Evolutionary conservation across 2,888 invertebrate species (phyloP).

Genomic region (Drosophila mayaguana): DNA sequence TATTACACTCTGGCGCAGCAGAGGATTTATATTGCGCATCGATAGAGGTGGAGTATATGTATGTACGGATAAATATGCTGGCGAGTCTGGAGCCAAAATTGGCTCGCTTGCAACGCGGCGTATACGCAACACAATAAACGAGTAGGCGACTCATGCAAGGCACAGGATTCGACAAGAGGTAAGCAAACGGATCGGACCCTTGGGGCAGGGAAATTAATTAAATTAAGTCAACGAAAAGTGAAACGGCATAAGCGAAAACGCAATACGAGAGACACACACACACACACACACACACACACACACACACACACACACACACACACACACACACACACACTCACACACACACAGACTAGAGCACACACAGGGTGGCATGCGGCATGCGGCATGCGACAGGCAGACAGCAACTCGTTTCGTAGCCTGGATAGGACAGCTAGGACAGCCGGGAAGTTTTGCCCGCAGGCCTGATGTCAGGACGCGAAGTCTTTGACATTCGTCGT

Average conservation of each 20-base stretch:
- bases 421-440: conserved; percentile 48
- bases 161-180: conserved; percentile 7
- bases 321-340: conserved; percentile 19
- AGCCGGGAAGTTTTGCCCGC: conserved; percentile 58
- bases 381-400: conserved; percentile 3
- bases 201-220: conserved; percentile 77
- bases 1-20: conserved; percentile 52
- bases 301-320: conserved; percentile 21
- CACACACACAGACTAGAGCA: conserved; percentile 12
- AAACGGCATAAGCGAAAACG: conserved; percentile 72
- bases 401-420: conserved; percentile 11
- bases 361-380: conserved; percentile 10
- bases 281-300: too few relatives aligned
- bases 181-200: conserved; percentile 66
- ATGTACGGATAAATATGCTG: conserved; percentile 17
- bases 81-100: conserved; percentile 19
- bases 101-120: conserved; percentile 60
- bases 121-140: conserved; percentile 66
- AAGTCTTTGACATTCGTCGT: conserved; percentile 73
- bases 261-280: conserved; percentile 28
- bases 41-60: conserved; percentile 31
- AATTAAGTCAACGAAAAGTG: conserved; percentile 81
- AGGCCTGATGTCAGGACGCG: conserved; percentile 56
- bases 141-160: conserved; percentile 27
- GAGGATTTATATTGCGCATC: conserved; percentile 32